Percentiles rank a stretch among this genome's conserved stretches.
These are phyloP conservation scores for Notechis scutatus DNA, from an alignment of 2,113 vertebrate species.

Conservation along the genomic window DNA sequence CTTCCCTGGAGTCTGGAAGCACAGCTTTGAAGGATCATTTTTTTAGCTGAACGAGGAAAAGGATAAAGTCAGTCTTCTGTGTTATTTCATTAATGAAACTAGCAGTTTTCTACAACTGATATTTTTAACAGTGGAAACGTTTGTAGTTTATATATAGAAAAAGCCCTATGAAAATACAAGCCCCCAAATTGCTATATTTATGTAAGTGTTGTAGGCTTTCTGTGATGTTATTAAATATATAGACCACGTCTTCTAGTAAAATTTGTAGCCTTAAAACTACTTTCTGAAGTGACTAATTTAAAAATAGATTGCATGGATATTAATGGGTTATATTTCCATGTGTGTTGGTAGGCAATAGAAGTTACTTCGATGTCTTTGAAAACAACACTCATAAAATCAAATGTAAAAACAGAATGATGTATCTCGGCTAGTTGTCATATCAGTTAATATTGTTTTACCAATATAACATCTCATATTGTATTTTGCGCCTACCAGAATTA, in stretches of 20 bases:
- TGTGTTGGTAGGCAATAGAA: background rate
- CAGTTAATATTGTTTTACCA: slow-evolving; percentile 26
- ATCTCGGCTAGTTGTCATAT: slow-evolving; percentile 21
- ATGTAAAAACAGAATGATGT: slow-evolving; percentile 18
- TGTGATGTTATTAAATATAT: background rate
- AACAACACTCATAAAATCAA: slow-evolving; percentile 22
- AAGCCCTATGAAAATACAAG: background rate
- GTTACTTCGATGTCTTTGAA: slow-evolving; percentile 14
- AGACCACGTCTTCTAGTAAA: background rate
- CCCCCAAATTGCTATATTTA: background rate
- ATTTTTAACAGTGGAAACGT: background rate
- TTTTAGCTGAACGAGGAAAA: background rate
- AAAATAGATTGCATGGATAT: slow-evolving; percentile 33
- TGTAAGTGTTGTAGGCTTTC: background rate
- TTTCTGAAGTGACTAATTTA: background rate
- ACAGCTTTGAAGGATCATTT: background rate
- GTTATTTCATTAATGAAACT: background rate
- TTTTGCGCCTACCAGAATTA: slow-evolving; percentile 1
- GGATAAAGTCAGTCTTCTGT: background rate
- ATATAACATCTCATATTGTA: background rate
- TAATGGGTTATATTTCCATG: slow-evolving; percentile 22
- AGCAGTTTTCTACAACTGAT: background rate
- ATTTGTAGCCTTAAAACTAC: slow-evolving; percentile 7
- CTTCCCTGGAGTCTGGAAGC: background rate
- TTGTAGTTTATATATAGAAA: background rate